phyloP scores from a whole-genome alignment of 2,888 invertebrate species.

The Geotrupes spiniger region DNA sequence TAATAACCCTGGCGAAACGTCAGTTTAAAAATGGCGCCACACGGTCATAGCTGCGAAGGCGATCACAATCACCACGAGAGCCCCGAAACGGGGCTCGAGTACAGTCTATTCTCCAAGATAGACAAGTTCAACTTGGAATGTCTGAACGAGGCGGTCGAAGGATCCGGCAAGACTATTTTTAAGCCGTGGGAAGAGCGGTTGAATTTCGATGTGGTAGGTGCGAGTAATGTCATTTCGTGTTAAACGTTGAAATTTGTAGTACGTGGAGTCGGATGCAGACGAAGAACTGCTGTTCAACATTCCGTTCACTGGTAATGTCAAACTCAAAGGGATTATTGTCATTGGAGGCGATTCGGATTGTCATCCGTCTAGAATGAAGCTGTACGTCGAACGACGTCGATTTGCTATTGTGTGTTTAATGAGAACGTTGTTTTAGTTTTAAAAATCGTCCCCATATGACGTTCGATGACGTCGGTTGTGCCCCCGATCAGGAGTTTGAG shows the following conservation, averaged over 20 bases:
- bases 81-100: slow-evolving; percentile 71
- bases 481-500: slow-evolving; percentile 88
- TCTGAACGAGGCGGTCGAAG: slow-evolving; percentile 84
- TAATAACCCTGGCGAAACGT: no score
- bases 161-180: slow-evolving; percentile 85
- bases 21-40: slow-evolving; percentile 52
- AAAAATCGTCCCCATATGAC: slow-evolving; percentile 94
- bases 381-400: slow-evolving; percentile 59
- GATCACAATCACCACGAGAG: slow-evolving; percentile 63
- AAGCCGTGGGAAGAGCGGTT: slow-evolving; percentile 88
- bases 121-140: slow-evolving; percentile 84
- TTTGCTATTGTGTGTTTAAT: slow-evolving; percentile 3
- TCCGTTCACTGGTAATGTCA: slow-evolving; percentile 94
- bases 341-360: slow-evolving; percentile 84
- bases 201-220: slow-evolving; percentile 68
- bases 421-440: slow-evolving; percentile 60
- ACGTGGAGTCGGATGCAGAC: slow-evolving; percentile 94
- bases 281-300: slow-evolving; percentile 95
- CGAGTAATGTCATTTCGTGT: slow-evolving; percentile 4
- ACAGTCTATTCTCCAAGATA: slow-evolving; percentile 86
- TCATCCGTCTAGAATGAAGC: slow-evolving; percentile 81
- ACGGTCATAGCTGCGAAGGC: slow-evolving; percentile 60
- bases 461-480: slow-evolving; percentile 77
- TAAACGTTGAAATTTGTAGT: slow-evolving; percentile 56
- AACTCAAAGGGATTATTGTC: slow-evolving; percentile 90